phyloP scores from a whole-genome alignment of 2,888 invertebrate genomes.

The Reticulitermes lucifugus region DNA sequence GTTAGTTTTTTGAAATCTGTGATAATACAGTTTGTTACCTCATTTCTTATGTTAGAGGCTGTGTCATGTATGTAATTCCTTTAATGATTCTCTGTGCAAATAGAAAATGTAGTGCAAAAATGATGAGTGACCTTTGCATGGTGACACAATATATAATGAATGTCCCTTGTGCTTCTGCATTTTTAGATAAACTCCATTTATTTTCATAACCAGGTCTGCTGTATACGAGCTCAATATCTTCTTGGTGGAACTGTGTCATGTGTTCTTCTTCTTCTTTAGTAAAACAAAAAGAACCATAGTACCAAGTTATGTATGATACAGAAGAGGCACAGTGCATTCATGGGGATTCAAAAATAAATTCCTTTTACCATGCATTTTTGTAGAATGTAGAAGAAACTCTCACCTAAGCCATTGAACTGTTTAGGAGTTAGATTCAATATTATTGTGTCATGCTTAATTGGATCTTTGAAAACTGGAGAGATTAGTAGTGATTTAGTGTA shows the following conservation, averaged over 20 bases:
- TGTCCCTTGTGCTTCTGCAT: neutral
- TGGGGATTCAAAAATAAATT: neutral
- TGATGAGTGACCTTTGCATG: slow-evolving; percentile 4
- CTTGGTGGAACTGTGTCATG: neutral
- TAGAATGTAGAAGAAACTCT: slow-evolving; percentile 4
- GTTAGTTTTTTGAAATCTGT: slow-evolving; percentile 31
- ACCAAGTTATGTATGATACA: slow-evolving; percentile 21
- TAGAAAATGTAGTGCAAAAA: slow-evolving; percentile 7
- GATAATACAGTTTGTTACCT: slow-evolving; percentile 39
- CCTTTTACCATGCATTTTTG: neutral
- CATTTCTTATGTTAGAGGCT: slow-evolving; percentile 25
- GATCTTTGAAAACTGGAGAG: slow-evolving; percentile 24
- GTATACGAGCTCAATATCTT: slow-evolving; percentile 11
- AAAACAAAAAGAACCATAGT: slow-evolving; percentile 5
- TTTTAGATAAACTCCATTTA: neutral
- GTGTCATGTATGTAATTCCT: neutral
- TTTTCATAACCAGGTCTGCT: neutral
- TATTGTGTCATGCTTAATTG: slow-evolving; percentile 28
- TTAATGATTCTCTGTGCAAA: slow-evolving; percentile 1
- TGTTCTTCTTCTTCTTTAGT: neutral
- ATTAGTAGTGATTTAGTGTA: slow-evolving; percentile 1
- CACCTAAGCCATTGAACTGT: slow-evolving; percentile 5
- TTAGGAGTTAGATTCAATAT: slow-evolving; percentile 33
- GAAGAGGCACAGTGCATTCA: neutral
- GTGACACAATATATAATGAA: neutral